Conservation (phyloP, 2,888 invertebrate species). For the Julus scanicus region DNA sequence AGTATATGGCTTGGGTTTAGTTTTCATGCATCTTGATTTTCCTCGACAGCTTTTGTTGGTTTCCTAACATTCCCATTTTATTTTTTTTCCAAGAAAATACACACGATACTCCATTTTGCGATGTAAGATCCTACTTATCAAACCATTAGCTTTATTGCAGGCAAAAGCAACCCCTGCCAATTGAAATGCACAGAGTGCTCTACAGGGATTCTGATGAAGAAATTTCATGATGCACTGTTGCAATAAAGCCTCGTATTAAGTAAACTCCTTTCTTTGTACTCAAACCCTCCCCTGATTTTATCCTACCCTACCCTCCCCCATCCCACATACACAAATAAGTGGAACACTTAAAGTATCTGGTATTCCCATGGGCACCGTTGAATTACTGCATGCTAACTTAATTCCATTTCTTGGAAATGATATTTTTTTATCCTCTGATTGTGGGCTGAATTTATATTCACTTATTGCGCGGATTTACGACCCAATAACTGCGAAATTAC, state of each 20-base stretch:
- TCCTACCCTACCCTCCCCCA: not conserved
- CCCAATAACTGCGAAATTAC: slow-evolving; percentile 6
- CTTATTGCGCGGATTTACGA: slow-evolving; percentile 2
- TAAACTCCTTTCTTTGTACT: not conserved
- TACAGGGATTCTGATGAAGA: not conserved
- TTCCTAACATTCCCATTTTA: not conserved
- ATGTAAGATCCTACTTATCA: not conserved
- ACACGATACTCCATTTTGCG: not conserved
- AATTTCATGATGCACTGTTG: not conserved
- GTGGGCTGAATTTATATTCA: not conserved
- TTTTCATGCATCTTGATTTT: not conserved
- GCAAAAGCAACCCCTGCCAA: slow-evolving; percentile 1
- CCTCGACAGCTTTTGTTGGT: not conserved
- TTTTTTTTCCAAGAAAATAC: not conserved
- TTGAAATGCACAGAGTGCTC: not conserved
- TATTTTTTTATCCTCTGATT: not conserved
- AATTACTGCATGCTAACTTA: not conserved
- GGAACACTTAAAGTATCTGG: not conserved
- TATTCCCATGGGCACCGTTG: not conserved
- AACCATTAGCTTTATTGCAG: not conserved
- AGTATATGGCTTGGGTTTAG: not conserved
- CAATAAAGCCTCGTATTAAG: not conserved
- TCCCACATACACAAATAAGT: not conserved
- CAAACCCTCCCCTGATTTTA: too few species aligned
- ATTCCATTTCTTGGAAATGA: slow-evolving; percentile 11